phyloP scores from a whole-genome alignment of 1,140 invertebrate genomes.

The Limonius californicus region DNA sequence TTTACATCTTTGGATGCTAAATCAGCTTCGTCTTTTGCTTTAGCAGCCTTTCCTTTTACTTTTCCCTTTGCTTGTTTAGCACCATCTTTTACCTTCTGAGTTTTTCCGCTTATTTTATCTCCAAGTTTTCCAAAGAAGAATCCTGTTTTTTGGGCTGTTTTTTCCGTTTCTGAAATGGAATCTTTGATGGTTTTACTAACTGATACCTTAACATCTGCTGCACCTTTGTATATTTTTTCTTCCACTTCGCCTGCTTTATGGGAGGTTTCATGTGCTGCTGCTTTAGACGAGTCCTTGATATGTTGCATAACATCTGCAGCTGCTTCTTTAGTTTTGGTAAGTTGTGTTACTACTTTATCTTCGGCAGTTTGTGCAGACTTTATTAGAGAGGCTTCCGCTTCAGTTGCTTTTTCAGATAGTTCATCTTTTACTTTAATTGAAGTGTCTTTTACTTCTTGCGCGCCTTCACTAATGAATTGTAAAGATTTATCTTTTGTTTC shows the following conservation, averaged over 20 bases:
- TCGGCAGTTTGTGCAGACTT: neutral
- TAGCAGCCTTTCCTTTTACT: neutral
- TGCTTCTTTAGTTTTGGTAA: too few relatives aligned
- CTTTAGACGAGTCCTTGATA: too few relatives aligned
- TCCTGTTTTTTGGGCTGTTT: neutral
- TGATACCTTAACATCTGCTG: neutral
- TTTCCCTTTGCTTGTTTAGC: neutral
- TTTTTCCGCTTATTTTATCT: constrained; percentile 15
- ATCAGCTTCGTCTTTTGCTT: neutral
- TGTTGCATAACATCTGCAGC: too few relatives aligned
- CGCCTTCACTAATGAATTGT: neutral
- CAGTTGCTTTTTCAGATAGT: too few relatives aligned
- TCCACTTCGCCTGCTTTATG: too few relatives aligned
- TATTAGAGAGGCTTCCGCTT: neutral
- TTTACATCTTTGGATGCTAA: too few relatives aligned
- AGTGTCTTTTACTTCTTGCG: neutral
- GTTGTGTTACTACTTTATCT: neutral
- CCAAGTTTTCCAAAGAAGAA: constrained; percentile 14
- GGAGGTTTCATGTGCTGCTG: too few relatives aligned
- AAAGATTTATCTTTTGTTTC: neutral
- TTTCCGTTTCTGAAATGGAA: neutral
- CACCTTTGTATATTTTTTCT: neutral
- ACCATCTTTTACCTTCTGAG: constrained; percentile 12
- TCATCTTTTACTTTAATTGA: constrained; percentile 7
- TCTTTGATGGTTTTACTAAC: neutral